Percentiles rank a stretch among this genome's conserved stretches.
Evolutionary conservation across 2,888 invertebrate genomes (phyloP).

Genomic region (Suillia variegata): DNA sequence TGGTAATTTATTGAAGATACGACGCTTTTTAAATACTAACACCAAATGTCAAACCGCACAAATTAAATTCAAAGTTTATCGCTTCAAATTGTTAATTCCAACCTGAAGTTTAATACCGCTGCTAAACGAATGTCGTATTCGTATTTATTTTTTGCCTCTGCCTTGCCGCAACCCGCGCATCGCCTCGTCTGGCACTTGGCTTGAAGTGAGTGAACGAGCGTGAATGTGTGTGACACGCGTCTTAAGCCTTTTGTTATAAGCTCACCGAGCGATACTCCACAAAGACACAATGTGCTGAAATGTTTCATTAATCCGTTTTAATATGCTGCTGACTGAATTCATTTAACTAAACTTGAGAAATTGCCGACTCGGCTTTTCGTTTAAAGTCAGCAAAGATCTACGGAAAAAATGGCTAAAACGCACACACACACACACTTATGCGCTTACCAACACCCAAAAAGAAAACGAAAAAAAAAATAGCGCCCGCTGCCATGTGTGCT

Average conservation of each 20-base stretch:
- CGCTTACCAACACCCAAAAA: too few species aligned
- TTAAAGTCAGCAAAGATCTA: background rate
- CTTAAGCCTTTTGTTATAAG: conserved; percentile 6
- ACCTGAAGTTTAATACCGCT: conserved; percentile 38
- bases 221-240: background rate
- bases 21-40: conserved; percentile 12
- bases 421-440: too few species aligned
- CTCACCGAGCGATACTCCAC: conserved; percentile 5
- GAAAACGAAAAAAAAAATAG: too few species aligned
- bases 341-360: background rate
- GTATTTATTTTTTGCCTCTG: too few species aligned
- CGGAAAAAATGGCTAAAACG: too few species aligned
- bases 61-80: conserved; percentile 53
- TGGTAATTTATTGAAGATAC: conserved; percentile 30
- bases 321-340: conserved; percentile 34
- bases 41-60: conserved; percentile 22
- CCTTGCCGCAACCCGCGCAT: too few species aligned
- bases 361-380: background rate
- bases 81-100: conserved; percentile 48
- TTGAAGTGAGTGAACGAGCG: too few species aligned
- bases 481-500: too few species aligned
- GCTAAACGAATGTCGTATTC: too few species aligned
- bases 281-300: too few species aligned
- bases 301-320: too few species aligned
- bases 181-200: too few species aligned